Conservation (phyloP, 2,797 vertebrate species). For the Knipowitschia caucasica region DNA sequence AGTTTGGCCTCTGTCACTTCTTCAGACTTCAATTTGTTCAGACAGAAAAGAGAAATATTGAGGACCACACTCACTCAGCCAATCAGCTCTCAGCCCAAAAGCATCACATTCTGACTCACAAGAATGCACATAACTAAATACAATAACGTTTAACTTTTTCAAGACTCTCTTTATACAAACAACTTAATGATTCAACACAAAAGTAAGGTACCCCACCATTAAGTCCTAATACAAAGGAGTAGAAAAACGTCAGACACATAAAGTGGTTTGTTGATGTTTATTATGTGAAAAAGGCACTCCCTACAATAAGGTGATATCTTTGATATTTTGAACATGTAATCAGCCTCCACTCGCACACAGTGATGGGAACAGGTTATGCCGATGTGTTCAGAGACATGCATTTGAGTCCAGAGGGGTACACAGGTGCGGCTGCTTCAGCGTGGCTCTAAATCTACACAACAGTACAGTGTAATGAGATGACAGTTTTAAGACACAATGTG, state of each 20-base stretch:
- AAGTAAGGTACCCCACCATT: no score
- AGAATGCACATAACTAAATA: no score
- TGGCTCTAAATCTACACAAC: constrained; percentile 5
- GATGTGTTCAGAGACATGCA: constrained; percentile 26
- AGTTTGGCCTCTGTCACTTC: no score
- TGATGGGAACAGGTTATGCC: constrained; percentile 27
- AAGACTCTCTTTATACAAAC: no score
- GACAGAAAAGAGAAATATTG: no score
- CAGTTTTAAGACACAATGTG: not conserved
- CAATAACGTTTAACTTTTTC: no score
- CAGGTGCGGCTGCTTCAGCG: constrained; percentile 1
- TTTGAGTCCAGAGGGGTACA: constrained; percentile 14
- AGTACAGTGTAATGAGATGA: not conserved
- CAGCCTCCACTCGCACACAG: constrained; percentile 28
- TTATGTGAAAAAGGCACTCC: constrained; percentile 75
- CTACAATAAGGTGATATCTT: constrained; percentile 66
- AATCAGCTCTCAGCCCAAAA: no score
- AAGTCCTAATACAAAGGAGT: not conserved
- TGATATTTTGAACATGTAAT: constrained; percentile 46
- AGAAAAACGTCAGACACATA: not conserved
- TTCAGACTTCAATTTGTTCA: no score
- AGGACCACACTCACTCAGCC: no score
- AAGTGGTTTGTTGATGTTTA: constrained; percentile 54
- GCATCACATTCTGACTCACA: no score
- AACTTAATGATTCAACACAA: no score